phyloP scores from a whole-genome alignment of 2,888 invertebrate species.

The Belgica antarctica region DNA sequence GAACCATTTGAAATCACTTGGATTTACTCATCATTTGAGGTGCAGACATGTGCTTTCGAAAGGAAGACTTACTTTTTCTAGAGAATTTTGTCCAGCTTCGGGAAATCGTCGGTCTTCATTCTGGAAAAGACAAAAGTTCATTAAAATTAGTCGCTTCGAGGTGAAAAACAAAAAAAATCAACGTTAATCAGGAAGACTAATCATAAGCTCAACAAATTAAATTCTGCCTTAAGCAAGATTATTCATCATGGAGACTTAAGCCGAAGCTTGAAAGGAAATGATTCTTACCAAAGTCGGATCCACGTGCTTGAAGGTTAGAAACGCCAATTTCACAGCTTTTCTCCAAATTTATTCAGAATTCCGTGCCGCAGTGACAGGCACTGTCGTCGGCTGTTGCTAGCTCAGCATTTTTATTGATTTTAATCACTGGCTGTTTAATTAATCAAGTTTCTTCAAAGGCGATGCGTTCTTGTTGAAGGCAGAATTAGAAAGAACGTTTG shows the following conservation, averaged over 20 bases:
- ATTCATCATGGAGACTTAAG: slow-evolving; percentile 27
- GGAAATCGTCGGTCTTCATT: neutral
- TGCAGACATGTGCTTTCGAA: neutral
- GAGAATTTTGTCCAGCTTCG: neutral
- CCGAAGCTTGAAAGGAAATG: too few species aligned
- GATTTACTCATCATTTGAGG: slow-evolving; percentile 35
- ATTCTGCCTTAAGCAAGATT: slow-evolving; percentile 37
- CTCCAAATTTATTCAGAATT: neutral
- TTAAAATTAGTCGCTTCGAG: neutral
- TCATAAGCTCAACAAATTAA: slow-evolving; percentile 32
- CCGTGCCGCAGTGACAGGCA: neutral
- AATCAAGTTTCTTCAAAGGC: neutral
- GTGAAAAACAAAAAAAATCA: neutral
- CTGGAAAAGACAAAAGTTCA: neutral
- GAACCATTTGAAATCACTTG: slow-evolving; percentile 34
- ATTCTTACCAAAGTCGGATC: neutral
- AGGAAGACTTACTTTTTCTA: neutral
- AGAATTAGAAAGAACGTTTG: neutral
- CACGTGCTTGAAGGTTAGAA: slow-evolving; percentile 20
- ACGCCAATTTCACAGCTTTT: neutral
- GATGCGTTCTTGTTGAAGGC: neutral
- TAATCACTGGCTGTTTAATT: neutral
- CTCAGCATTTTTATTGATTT: neutral
- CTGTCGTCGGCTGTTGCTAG: neutral
- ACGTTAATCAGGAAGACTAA: slow-evolving; percentile 39